Base-by-base conservation (phyloP, 2,888 invertebrate genomes). In the Cephus pulcher region DNA sequence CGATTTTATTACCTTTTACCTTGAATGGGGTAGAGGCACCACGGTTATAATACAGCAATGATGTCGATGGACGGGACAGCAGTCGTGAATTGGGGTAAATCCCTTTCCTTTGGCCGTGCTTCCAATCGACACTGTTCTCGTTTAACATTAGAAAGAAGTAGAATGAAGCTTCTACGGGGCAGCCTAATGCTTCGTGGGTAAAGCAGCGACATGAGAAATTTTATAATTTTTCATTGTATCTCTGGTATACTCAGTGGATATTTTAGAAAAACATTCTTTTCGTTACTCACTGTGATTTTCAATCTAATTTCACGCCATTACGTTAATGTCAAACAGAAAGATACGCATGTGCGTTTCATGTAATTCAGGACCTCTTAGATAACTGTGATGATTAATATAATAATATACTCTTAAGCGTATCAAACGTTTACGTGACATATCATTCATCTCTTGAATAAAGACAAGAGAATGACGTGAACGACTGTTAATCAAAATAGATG, bases 51-150 rank as follows among this genome's bases (percentile, higher is more conserved):
- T 87, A 89, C 89, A 88, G 90, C 89, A 89, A 87, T 87, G 89
- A 87, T 88, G 89, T 85, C 89, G 89, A 88, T 89, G 89, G 85
- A 90, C 88, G 86, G 89, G 90, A 88, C 90, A 89, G 90, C 89
- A 88, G 88, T 89, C 88, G 86, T 87, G 89, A 87, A 89, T 87
- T 88, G 88, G 90, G 84, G 85, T 86, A 88, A 86, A 89, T 88
- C 89, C 89, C 84, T 88, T 88, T 86, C 86, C 88, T 84, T 86
- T 88, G 86, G 88, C 86, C 87, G 85, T 84, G 86, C 88, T 87
- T 89, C 89, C 89, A 83, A 88, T 85, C 88, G 88, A 88, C 87
- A 88, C 90, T 90, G 89, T 86, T 89, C 87, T 88, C 87, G 82
- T 83, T 89, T 85, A 88, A 89, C 86, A 90, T 88, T 87, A 86